Percentiles rank a stretch among this genome's conserved stretches.
These are phyloP conservation scores for Bibio marci DNA, from an alignment of 2,888 invertebrate genomes.

Conservation along the genomic window DNA sequence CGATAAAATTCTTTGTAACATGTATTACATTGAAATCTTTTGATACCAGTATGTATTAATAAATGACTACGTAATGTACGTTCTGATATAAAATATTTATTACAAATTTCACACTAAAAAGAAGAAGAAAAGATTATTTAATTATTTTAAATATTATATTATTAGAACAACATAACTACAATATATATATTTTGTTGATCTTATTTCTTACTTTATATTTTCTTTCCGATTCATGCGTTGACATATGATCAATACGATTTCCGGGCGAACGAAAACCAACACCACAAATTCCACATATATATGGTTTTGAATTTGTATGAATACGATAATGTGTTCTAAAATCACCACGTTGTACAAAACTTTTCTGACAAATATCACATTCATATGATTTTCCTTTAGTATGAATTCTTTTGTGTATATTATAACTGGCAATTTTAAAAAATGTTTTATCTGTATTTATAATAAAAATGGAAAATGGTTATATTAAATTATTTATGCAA, in stretches of 20 bases:
- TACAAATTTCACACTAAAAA: constrained; percentile 1
- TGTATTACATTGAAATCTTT: neutral
- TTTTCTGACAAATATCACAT: neutral
- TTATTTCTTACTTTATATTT: constrained; percentile 1
- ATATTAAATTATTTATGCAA: neutral
- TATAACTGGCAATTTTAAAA: neutral
- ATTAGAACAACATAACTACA: neutral
- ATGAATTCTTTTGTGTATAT: neutral
- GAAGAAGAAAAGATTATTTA: neutral
- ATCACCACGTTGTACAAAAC: constrained; percentile 1
- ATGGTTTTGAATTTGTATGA: neutral
- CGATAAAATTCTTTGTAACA: constrained; percentile 1
- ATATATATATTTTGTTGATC: too few species aligned
- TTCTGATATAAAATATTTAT: neutral
- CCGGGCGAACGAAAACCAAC: neutral
- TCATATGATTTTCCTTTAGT: neutral
- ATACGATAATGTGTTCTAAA: neutral
- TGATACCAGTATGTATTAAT: neutral
- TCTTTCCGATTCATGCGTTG: neutral
- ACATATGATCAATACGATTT: constrained; percentile 1
- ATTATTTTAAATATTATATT: neutral
- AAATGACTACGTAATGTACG: constrained; percentile 1
- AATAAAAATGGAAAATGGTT: neutral
- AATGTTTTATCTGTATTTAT: constrained; percentile 1
- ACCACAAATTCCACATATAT: neutral